Evolutionary conservation across 37 sponge, comb jelly and placozoan species (phyloP).

Genomic region (Diacarnus erythraeanus): DNA sequence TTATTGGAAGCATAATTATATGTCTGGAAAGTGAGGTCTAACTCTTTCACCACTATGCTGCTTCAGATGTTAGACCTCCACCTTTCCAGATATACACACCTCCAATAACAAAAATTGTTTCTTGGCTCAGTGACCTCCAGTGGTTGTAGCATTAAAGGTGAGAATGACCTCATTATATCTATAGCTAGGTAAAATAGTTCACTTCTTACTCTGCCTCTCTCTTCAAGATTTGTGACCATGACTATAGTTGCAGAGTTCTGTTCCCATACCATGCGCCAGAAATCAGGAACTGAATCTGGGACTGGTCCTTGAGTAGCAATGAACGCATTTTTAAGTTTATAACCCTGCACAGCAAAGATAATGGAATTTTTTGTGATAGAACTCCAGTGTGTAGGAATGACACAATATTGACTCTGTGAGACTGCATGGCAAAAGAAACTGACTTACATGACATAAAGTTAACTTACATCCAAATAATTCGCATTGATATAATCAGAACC

Average conservation of each 20-base stretch:
- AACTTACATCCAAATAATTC: slow-evolving; percentile 87
- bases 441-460: too few relatives aligned
- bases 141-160: too few relatives aligned
- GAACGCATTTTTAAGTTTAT: slow-evolving; percentile 35
- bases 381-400: neutral
- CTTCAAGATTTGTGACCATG: slow-evolving; percentile 92
- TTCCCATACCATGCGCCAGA: slow-evolving; percentile 98
- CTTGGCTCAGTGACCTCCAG: too few relatives aligned
- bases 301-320: slow-evolving; percentile 87
- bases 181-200: too few relatives aligned
- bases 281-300: slow-evolving; percentile 79
- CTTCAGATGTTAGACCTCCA: neutral
- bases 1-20: too few relatives aligned
- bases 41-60: neutral
- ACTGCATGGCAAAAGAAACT: neutral
- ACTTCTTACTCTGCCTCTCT: slow-evolving; percentile 78
- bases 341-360: slow-evolving; percentile 54
- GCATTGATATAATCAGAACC: slow-evolving; percentile 96
- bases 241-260: slow-evolving; percentile 70
- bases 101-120: neutral
- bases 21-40: too few relatives aligned
- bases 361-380: neutral
- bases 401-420: neutral
- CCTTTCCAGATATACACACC: neutral
- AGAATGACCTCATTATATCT: too few relatives aligned